Conservation (phyloP, 2,888 invertebrate genomes). For the Drosophila prolongata region DNA sequence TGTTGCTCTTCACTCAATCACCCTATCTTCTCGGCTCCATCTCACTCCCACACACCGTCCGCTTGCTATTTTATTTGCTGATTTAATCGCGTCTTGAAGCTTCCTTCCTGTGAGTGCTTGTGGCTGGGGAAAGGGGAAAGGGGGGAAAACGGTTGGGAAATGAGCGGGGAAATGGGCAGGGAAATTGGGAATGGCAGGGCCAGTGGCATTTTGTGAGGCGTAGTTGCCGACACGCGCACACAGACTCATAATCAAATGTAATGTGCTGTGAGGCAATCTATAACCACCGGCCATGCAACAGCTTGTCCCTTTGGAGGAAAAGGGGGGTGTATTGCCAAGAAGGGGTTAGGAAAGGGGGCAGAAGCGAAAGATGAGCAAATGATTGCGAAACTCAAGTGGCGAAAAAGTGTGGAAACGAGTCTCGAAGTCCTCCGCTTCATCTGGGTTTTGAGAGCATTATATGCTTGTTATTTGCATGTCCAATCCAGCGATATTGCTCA, state of each 20-base stretch:
- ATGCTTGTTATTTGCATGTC: slow-evolving; percentile 4
- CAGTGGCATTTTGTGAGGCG: slow-evolving; percentile 63
- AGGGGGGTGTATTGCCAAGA: background rate
- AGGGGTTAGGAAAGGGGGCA: background rate
- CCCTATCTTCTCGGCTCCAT: slow-evolving; percentile 17
- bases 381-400: slow-evolving; percentile 42
- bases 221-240: slow-evolving; percentile 54
- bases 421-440: slow-evolving; percentile 17
- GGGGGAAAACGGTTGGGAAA: background rate
- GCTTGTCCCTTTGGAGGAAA: slow-evolving; percentile 24
- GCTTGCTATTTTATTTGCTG: slow-evolving; percentile 78
- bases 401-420: slow-evolving; percentile 21
- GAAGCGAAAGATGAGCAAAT: slow-evolving; percentile 35
- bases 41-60: slow-evolving; percentile 34
- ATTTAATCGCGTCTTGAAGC: slow-evolving; percentile 80
- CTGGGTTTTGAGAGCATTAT: slow-evolving; percentile 16
- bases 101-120: slow-evolving; percentile 76
- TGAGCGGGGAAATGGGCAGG: slow-evolving; percentile 7
- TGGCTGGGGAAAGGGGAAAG: slow-evolving; percentile 1
- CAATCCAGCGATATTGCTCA: slow-evolving; percentile 4
- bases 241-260: slow-evolving; percentile 73
- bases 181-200: slow-evolving; percentile 22
- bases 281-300: slow-evolving; percentile 64
- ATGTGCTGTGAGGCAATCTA: slow-evolving; percentile 75
- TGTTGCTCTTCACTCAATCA: slow-evolving; percentile 61